These are phyloP conservation scores for Spisula solida DNA, from an alignment of 2,888 invertebrate genomes.

Conservation along the genomic window DNA sequence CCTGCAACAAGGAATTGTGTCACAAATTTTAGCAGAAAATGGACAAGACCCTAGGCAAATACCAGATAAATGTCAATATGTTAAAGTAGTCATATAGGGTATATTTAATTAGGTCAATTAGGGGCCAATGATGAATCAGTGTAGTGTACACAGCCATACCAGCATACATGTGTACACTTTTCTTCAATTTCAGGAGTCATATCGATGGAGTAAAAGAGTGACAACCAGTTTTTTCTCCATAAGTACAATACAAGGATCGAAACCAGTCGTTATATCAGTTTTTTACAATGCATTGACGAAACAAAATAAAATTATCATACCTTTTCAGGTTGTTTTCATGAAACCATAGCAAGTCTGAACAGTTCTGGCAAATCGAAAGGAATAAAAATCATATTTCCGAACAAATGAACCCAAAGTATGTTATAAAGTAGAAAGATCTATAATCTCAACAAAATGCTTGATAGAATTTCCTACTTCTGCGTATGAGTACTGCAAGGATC, in stretches of 20 bases:
- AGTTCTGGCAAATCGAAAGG: constrained; percentile 19
- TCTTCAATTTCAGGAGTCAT: background rate
- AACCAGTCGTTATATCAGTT: background rate
- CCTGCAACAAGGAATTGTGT: no score
- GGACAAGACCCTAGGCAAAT: no score
- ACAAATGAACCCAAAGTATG: background rate
- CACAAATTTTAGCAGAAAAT: no score
- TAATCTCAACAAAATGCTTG: no score
- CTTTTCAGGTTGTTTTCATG: constrained; percentile 34
- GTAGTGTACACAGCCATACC: no score
- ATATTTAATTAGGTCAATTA: no score
- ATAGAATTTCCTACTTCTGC: no score
- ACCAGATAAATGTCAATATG: no score
- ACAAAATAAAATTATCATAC: background rate
- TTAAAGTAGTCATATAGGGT: no score
- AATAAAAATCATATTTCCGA: background rate
- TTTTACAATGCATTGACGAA: background rate
- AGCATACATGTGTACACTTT: no score
- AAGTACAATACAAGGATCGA: background rate
- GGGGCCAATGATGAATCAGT: no score
- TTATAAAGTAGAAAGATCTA: background rate
- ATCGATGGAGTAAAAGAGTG: background rate
- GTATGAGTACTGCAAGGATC: no score
- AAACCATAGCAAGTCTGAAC: constrained; percentile 66
- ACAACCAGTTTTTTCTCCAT: background rate